Conservation (phyloP, 2,888 invertebrate species). For the Gryllus longicercus region DNA sequence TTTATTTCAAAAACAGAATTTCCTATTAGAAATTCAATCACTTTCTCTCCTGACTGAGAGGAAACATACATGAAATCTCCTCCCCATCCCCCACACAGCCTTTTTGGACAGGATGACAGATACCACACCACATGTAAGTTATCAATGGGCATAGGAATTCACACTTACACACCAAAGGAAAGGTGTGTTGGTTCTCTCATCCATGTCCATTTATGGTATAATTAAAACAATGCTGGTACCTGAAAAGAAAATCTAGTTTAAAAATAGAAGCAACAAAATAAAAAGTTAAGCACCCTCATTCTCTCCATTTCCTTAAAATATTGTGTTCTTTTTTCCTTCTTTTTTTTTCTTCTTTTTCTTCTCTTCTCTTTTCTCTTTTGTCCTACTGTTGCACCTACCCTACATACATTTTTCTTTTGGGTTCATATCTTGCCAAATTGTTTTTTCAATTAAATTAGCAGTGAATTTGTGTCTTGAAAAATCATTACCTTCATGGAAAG, state of each 20-base stretch:
- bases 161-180: not conserved
- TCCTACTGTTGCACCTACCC: not conserved
- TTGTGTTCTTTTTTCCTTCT: not conserved
- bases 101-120: slow-evolving; percentile 8
- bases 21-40: not conserved
- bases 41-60: slow-evolving; percentile 6
- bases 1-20: slow-evolving; percentile 4
- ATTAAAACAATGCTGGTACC: slow-evolving; percentile 17
- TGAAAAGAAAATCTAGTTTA: slow-evolving; percentile 17
- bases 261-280: slow-evolving; percentile 17
- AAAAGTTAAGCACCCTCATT: slow-evolving; percentile 17
- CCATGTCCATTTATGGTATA: slow-evolving; percentile 8
- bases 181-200: not conserved
- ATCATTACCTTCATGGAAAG: no score
- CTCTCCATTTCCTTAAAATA: not conserved
- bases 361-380: not conserved
- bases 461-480: no score
- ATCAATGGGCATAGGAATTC: not conserved
- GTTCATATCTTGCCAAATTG: no score
- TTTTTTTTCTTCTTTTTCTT: not conserved
- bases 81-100: slow-evolving; percentile 17
- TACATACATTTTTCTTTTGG: no score
- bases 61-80: not conserved
- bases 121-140: not conserved
- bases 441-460: no score